Conservation (phyloP, 1,140 invertebrate species). For the Hermatobates lingyangjiaoensis region DNA sequence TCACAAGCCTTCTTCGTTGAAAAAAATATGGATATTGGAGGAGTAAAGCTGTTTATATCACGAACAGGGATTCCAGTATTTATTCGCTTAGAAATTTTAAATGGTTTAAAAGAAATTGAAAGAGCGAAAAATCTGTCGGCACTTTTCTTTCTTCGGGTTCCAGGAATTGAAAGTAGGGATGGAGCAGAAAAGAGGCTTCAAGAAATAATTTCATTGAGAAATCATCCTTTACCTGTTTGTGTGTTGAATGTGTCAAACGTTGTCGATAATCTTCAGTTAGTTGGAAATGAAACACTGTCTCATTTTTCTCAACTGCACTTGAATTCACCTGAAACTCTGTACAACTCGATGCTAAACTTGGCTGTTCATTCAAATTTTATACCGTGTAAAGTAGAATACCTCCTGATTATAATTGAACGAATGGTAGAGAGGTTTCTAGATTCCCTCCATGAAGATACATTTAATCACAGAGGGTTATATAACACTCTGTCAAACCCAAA, state of each 20-base stretch:
- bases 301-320: neutral
- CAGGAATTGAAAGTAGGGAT: constrained; percentile 7
- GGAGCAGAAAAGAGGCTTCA: constrained; percentile 3
- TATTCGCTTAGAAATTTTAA: constrained; percentile 4
- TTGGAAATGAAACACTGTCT: neutral
- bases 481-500: constrained; percentile 3
- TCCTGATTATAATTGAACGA: constrained; percentile 2
- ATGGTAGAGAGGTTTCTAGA: constrained; percentile 9
- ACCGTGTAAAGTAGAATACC: constrained; percentile 5
- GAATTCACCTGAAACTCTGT: neutral
- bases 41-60: constrained; percentile 1
- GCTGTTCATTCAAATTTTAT: neutral
- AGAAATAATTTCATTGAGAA: constrained; percentile 1
- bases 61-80: constrained; percentile 5
- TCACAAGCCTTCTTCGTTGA: constrained; percentile 8
- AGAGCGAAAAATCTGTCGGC: constrained; percentile 7
- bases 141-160: constrained; percentile 8
- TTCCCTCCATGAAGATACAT: constrained; percentile 6
- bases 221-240: constrained; percentile 4
- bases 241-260: constrained; percentile 6
- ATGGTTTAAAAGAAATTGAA: constrained; percentile 3
- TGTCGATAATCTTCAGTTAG: neutral
- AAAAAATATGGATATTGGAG: neutral
- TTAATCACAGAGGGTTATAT: constrained; percentile 2
- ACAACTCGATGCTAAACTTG: neutral